These are phyloP conservation scores for Diaperis boleti DNA, from an alignment of 2,888 invertebrate species.

Conservation along the genomic window DNA sequence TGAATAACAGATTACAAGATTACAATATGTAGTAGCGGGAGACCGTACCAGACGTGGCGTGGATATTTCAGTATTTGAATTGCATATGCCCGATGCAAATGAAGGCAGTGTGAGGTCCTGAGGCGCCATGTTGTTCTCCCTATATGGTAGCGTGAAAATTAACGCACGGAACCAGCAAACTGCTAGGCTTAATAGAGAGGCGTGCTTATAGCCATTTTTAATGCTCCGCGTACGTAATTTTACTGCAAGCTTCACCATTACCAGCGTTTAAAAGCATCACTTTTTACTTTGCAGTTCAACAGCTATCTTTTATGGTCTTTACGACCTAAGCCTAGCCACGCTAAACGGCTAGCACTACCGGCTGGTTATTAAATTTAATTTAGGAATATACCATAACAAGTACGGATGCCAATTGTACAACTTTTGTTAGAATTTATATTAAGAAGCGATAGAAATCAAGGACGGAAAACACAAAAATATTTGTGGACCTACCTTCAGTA, in stretches of 20 bases:
- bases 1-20: constrained; percentile 58
- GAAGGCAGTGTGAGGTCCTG: constrained; percentile 60
- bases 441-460: no score
- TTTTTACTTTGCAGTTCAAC: constrained; percentile 43
- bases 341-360: constrained; percentile 11
- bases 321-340: constrained; percentile 5
- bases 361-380: constrained; percentile 32
- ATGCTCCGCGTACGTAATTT: constrained; percentile 47
- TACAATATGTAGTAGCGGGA: constrained; percentile 51
- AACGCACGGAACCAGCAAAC: constrained; percentile 56
- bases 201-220: constrained; percentile 57
- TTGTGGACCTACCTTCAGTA: no score
- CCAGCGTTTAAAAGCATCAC: constrained; percentile 34
- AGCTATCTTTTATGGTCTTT: constrained; percentile 38
- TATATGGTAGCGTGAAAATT: constrained; percentile 64
- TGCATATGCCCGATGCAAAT: constrained; percentile 51
- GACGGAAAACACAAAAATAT: no score
- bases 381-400: constrained; percentile 29
- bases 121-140: constrained; percentile 62
- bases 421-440: background rate
- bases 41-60: constrained; percentile 46
- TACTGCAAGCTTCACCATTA: constrained; percentile 38
- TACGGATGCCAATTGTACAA: constrained; percentile 17
- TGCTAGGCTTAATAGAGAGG: constrained; percentile 54
- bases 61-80: constrained; percentile 53